Evolutionary conservation across 2,113 vertebrate species (phyloP).

Genomic region (Eublepharis macularius): DNA sequence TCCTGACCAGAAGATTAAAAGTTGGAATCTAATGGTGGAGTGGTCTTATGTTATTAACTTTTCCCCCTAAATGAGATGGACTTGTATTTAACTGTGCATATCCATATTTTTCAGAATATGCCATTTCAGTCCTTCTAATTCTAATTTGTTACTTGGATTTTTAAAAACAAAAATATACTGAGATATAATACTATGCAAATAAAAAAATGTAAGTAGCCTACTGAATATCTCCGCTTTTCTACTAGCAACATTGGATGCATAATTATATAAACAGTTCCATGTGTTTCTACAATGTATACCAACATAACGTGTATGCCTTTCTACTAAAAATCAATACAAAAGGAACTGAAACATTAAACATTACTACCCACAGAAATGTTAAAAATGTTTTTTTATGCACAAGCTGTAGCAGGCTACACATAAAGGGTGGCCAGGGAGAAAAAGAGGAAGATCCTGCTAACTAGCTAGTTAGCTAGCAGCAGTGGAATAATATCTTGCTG

Average conservation of each 20-base stretch:
- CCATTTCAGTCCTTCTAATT: not conserved
- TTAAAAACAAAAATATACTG: not conserved
- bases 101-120: not conserved
- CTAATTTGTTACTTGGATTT: not conserved
- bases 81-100: not conserved
- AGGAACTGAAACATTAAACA: constrained; percentile 2
- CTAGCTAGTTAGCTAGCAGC: too few species aligned
- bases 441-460: too few species aligned
- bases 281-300: constrained; percentile 4
- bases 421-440: too few species aligned
- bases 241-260: not conserved
- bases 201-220: not conserved
- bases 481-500: too few species aligned
- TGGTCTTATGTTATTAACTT: not conserved
- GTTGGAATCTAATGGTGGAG: not conserved
- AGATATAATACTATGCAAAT: not conserved
- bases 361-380: not conserved
- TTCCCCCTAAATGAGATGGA: not conserved
- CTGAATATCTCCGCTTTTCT: not conserved
- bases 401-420: too few species aligned
- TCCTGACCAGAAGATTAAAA: not conserved
- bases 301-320: constrained; percentile 3
- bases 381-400: not conserved
- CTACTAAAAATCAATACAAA: constrained; percentile 16
- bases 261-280: constrained; percentile 25